These are phyloP conservation scores for Bombus pyrosoma DNA, from an alignment of 1,140 invertebrate genomes.

Conservation along the genomic window DNA sequence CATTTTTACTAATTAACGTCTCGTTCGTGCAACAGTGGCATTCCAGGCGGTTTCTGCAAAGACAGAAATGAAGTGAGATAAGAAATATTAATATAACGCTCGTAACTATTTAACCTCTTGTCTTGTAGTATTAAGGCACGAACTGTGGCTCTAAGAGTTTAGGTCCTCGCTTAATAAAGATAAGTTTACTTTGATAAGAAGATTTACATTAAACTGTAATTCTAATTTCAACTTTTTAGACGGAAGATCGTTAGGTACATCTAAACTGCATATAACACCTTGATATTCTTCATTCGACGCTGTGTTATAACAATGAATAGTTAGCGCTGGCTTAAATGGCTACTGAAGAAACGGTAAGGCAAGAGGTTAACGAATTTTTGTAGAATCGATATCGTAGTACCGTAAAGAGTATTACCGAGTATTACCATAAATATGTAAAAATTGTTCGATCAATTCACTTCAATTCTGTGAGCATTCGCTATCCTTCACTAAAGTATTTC, in stretches of 20 bases:
- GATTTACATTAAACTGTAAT: background rate
- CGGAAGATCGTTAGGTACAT: background rate
- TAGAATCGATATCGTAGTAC: background rate
- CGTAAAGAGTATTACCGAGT: background rate
- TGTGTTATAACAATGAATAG: background rate
- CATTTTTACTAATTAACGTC: slow-evolving; percentile 34
- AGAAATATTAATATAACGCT: background rate
- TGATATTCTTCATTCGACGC: background rate
- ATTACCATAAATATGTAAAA: too few relatives aligned
- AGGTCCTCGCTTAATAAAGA: background rate
- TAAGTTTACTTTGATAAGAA: background rate
- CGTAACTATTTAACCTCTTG: background rate
- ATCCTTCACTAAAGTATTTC: slow-evolving; percentile 6
- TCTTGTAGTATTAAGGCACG: background rate
- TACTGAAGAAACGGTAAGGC: background rate
- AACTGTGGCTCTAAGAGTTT: too few relatives aligned
- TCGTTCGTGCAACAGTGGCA: slow-evolving; percentile 4
- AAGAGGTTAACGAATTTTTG: background rate
- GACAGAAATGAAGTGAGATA: slow-evolving; percentile 12
- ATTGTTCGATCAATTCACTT: background rate
- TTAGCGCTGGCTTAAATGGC: background rate
- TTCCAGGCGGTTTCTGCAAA: background rate
- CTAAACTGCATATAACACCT: too few relatives aligned
- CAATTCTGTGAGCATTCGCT: background rate
- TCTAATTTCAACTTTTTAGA: background rate